A percentile compares a stretch with the other conserved stretches of the same genome.
Evolutionary conservation across 2,113 vertebrate genomes (phyloP).

Genomic region (Lagenorhynchus albirostris): DNA sequence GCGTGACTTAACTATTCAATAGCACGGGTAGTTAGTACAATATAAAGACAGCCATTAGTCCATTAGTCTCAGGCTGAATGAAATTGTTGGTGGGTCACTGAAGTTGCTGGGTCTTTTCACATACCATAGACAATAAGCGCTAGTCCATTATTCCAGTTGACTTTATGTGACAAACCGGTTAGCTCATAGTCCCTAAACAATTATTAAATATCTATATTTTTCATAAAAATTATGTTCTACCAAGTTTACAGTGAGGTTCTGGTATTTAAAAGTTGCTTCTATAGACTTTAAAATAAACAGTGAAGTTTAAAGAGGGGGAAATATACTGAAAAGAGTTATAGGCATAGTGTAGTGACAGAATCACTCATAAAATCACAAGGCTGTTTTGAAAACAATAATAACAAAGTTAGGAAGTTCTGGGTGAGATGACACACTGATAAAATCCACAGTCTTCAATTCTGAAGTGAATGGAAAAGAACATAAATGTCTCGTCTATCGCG

Average conservation of each 20-base stretch:
- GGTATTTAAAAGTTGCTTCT: conserved; percentile 25
- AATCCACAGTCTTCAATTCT: conserved; percentile 41
- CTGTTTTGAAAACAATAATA: conserved; percentile 11
- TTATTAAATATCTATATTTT: conserved; percentile 16
- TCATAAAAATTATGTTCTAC: conserved; percentile 30
- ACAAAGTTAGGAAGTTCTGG: not conserved
- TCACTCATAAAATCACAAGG: not conserved
- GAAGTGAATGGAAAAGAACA: not conserved
- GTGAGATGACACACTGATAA: conserved; percentile 16
- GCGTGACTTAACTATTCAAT: not conserved
- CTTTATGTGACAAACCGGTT: not conserved
- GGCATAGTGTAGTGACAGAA: not conserved
- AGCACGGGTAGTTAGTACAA: not conserved
- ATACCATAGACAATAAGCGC: not conserved
- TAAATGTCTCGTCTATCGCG: not conserved
- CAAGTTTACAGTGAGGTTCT: conserved; percentile 23
- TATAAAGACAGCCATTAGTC: not conserved
- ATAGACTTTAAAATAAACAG: conserved; percentile 30
- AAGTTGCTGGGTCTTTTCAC: not conserved
- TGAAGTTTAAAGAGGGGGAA: not conserved
- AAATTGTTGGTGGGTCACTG: not conserved
- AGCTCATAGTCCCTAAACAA: not conserved
- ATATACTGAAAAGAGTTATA: not conserved
- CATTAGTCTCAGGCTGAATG: not conserved
- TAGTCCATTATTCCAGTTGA: not conserved